These are phyloP conservation scores for Sarcophaga subvicina DNA, from an alignment of 2,888 invertebrate genomes.

Conservation along the genomic window DNA sequence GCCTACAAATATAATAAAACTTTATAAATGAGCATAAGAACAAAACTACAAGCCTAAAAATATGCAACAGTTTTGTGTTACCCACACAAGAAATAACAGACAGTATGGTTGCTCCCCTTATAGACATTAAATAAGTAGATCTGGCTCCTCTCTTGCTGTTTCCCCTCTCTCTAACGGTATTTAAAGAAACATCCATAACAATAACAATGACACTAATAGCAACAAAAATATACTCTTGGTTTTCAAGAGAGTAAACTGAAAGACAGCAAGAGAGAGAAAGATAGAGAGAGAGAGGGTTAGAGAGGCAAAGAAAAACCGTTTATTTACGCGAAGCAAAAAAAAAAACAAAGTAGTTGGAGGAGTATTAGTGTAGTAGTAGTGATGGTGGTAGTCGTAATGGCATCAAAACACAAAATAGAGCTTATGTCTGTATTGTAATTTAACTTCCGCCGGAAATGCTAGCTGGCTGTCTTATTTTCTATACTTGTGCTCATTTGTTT, in stretches of 20 bases:
- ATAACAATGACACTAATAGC: constrained; percentile 70
- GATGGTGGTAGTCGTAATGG: background rate
- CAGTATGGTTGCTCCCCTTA: constrained; percentile 38
- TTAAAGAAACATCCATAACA: constrained; percentile 74
- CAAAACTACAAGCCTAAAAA: constrained; percentile 2
- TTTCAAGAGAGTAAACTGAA: background rate
- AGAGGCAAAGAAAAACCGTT: background rate
- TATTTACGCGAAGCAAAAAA: constrained; percentile 2
- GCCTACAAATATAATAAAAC: constrained; percentile 57
- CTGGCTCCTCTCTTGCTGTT: background rate
- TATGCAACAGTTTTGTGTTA: constrained; percentile 68
- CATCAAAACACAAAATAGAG: constrained; percentile 41
- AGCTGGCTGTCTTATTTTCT: constrained; percentile 58
- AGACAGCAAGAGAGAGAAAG: background rate
- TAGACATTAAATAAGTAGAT: constrained; percentile 48
- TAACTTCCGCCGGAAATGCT: constrained; percentile 67
- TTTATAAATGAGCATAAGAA: constrained; percentile 29
- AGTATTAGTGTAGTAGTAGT: background rate
- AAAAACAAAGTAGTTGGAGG: background rate
- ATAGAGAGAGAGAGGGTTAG: background rate
- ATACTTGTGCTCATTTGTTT: constrained; percentile 41
- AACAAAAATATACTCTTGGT: constrained; percentile 32
- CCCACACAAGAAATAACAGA: constrained; percentile 40
- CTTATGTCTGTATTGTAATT: constrained; percentile 61
- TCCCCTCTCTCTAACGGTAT: constrained; percentile 9